Percentiles rank a stretch among this genome's conserved stretches.
Conservation (phyloP, 2,797 vertebrate species). For the Etheostoma nigrum region DNA sequence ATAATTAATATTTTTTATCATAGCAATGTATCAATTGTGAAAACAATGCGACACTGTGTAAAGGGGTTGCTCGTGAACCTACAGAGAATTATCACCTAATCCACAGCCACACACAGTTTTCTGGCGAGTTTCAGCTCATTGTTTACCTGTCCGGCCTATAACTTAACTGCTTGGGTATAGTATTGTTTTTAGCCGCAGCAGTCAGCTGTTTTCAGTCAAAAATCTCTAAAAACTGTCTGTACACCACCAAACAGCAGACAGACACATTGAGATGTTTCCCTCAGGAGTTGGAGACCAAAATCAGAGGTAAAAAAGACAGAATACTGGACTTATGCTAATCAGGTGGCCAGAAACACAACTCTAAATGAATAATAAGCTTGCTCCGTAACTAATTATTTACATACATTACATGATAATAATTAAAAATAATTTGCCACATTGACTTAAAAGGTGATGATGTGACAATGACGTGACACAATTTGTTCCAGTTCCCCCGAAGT, state of each 20-base stretch:
- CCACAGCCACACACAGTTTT: neutral
- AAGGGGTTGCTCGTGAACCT: neutral
- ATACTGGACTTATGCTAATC: neutral
- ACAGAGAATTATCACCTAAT: neutral
- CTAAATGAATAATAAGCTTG: too few species aligned
- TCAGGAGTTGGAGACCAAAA: neutral
- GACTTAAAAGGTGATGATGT: neutral
- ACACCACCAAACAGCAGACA: neutral
- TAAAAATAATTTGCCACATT: neutral
- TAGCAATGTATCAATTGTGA: too few species aligned
- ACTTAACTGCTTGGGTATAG: neutral
- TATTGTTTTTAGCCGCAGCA: neutral
- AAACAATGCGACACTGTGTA: too few species aligned
- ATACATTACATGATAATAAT: too few species aligned
- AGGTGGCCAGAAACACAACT: neutral
- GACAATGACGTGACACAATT: too few species aligned
- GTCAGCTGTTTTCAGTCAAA: conserved; percentile 4
- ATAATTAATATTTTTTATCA: too few species aligned
- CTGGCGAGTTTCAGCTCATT: neutral
- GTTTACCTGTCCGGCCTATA: neutral
- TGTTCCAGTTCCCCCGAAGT: neutral
- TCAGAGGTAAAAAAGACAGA: neutral
- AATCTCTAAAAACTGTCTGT: neutral
- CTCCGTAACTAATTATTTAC: too few species aligned
- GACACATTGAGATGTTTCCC: conserved; percentile 15